Evolutionary conservation across 2,113 vertebrate genomes (phyloP), one percentile per base, ranked within the genome.

Genomic region (Otocyon megalotis): DNA sequence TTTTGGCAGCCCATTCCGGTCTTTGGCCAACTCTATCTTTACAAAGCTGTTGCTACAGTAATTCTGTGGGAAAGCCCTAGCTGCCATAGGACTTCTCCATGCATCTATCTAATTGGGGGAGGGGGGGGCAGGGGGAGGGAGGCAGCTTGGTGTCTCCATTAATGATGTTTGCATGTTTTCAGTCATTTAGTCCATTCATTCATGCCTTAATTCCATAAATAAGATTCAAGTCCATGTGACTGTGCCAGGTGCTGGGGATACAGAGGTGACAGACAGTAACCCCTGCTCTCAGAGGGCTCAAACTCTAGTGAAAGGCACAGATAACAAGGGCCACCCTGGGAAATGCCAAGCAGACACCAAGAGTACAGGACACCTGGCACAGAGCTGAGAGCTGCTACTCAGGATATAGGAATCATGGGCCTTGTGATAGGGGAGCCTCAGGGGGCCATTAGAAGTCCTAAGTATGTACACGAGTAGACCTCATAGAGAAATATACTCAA

Each of bases 201-300:
- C 50, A 1, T 56, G 56, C 60, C 85, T 88, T 88, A 20, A 85
- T 26, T 90, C 71, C 53, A 72, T 58, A 77, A 92, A 69, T n/a
- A 60, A 72, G 7, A 35, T 30, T 35, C n/a, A 72, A 79, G 77
- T 20, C 56, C 22, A 4, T 50, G 62, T 16, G 80, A 88, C 30
- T 85, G 19, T 24, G 26, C 43, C 76, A 83, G 50, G 24, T 87
- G 67, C 88, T 80, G 5, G 62, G 53, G 65, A 93, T 35, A 50
- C 28, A 84, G 72, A 90, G 37, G 16, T 65, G 90, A 50, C n/a
- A 53, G 24, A 53, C 13, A 69, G 35, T 24, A 80, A 20, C 13
- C 53, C n/a, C 63, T 77, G 67, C 24, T 71, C 69, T 69, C 54
- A 60, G 83, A 91, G 65, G 62, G 48, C 13, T 54, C 26, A 1